phyloP scores from a whole-genome alignment of 2,888 invertebrate species.

The Cotesia congregata region DNA sequence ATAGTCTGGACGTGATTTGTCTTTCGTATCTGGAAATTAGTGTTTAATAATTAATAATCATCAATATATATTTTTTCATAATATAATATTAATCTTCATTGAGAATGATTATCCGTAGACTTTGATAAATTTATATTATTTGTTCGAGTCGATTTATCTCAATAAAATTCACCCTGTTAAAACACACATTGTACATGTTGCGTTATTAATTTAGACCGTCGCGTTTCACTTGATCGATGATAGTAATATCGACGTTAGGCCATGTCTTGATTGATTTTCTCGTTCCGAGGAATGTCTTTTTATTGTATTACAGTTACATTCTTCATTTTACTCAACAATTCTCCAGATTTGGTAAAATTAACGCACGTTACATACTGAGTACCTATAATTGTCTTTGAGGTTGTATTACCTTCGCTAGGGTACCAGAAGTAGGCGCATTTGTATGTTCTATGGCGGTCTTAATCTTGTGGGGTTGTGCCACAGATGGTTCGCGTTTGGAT shows the following conservation, averaged over 20 bases:
- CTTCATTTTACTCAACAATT: background rate
- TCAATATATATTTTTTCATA: background rate
- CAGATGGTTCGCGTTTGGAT: slow-evolving; percentile 61
- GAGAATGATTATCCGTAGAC: background rate
- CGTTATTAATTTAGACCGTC: background rate
- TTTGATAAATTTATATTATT: background rate
- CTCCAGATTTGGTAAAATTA: no score
- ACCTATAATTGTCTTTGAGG: background rate
- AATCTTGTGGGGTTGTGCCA: slow-evolving; percentile 69
- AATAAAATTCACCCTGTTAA: background rate
- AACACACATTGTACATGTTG: slow-evolving; percentile 12
- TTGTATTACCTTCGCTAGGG: slow-evolving; percentile 65
- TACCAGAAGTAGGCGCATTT: slow-evolving; percentile 65
- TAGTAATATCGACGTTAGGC: no score
- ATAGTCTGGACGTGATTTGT: background rate
- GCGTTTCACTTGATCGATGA: no score
- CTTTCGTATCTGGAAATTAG: background rate
- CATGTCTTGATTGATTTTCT: no score
- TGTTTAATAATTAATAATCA: background rate
- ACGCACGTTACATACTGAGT: background rate
- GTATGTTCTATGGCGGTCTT: slow-evolving; percentile 67
- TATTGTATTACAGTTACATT: slow-evolving; percentile 3
- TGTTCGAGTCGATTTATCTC: background rate
- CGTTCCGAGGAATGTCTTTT: background rate
- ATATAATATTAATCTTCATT: background rate